Percentiles rank a stretch among this genome's conserved stretches.
Evolutionary conservation across 2,113 vertebrate species (phyloP).

Genomic region (Lonchura striata): DNA sequence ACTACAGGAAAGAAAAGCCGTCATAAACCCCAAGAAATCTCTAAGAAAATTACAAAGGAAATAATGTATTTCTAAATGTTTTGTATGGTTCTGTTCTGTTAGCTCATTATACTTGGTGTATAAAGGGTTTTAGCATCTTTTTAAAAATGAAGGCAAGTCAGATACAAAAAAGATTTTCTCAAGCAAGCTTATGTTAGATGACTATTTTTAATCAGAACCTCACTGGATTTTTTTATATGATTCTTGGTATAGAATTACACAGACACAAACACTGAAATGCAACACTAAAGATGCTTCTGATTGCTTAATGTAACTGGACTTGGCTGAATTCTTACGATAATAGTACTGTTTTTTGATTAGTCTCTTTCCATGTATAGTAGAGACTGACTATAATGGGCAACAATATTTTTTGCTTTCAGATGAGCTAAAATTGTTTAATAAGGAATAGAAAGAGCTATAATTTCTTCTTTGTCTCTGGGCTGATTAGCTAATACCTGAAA

Average conservation of each 20-base stretch:
- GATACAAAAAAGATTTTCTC: neutral
- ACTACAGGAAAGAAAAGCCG: neutral
- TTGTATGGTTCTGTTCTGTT: neutral
- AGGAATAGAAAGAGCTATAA: neutral
- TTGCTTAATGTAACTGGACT: neutral
- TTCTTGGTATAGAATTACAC: neutral
- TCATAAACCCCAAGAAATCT: accelerated
- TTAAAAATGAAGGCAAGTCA: neutral
- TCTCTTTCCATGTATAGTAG: neutral
- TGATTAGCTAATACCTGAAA: neutral
- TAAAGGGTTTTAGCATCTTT: neutral
- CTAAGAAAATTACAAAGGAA: neutral
- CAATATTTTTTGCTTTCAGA: neutral
- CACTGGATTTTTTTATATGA: neutral
- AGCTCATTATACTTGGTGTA: neutral
- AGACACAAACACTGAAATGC: accelerated
- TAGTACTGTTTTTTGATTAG: neutral
- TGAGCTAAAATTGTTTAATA: neutral
- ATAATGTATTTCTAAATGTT: neutral
- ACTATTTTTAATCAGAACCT: neutral
- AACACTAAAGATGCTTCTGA: neutral
- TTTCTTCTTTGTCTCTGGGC: neutral
- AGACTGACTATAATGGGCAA: neutral
- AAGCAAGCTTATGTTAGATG: neutral
- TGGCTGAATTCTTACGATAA: neutral